These are phyloP conservation scores for Acanthopagrus latus DNA, from an alignment of 2,797 vertebrate genomes.

Conservation along the genomic window DNA sequence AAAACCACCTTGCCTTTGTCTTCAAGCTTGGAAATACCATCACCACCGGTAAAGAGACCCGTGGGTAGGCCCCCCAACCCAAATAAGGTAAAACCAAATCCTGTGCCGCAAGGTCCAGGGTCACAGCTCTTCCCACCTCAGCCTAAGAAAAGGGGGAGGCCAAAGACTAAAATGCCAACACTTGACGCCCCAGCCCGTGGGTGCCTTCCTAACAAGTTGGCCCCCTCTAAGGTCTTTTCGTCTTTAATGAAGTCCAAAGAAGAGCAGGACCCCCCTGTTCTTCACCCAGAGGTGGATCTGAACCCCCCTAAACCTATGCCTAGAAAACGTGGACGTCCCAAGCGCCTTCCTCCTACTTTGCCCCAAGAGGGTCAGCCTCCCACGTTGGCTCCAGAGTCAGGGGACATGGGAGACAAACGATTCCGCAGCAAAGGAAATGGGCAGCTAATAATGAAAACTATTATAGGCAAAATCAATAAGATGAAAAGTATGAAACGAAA, in stretches of 20 bases:
- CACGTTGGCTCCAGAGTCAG: slow-evolving; percentile 89
- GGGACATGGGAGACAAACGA: slow-evolving; percentile 86
- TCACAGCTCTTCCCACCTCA: slow-evolving; percentile 81
- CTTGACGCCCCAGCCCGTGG: slow-evolving; percentile 91
- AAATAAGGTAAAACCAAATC: slow-evolving; percentile 85
- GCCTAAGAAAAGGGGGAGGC: slow-evolving; percentile 91
- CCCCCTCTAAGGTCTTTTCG: slow-evolving; percentile 94
- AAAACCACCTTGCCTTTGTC: slow-evolving; percentile 77
- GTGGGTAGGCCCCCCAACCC: slow-evolving; percentile 86
- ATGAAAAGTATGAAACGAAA: slow-evolving; percentile 99
- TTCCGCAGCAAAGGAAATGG: slow-evolving; percentile 93
- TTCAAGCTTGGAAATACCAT: slow-evolving; percentile 67
- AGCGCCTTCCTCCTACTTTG: slow-evolving; percentile 91
- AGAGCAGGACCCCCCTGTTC: slow-evolving; percentile 94
- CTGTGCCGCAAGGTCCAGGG: slow-evolving; percentile 73
- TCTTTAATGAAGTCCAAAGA: slow-evolving; percentile 93
- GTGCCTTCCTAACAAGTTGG: slow-evolving; percentile 89
- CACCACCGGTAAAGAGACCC: slow-evolving; percentile 80
- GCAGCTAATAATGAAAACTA: slow-evolving; percentile 97
- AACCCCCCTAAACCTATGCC: slow-evolving; percentile 93
- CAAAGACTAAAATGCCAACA: slow-evolving; percentile 96
- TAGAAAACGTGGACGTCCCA: slow-evolving; percentile 95
- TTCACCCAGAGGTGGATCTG: slow-evolving; percentile 97
- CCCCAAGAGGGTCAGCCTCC: slow-evolving; percentile 93
- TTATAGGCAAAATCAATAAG: slow-evolving; percentile 98